Evolutionary conservation across 2,113 vertebrate genomes (phyloP).

Genomic region (Charadrius vociferus): DNA sequence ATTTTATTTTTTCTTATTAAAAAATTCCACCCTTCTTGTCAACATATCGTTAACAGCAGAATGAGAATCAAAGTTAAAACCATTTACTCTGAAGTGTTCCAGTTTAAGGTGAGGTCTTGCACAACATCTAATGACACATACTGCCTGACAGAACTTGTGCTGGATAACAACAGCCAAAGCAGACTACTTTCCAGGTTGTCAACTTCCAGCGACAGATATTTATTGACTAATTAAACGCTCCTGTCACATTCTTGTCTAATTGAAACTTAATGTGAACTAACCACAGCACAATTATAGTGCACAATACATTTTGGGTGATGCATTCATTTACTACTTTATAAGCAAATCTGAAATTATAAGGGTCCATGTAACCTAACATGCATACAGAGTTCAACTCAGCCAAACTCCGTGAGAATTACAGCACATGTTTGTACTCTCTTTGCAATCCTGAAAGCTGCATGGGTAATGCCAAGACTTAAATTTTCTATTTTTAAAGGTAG

Average conservation of each 20-base stretch:
- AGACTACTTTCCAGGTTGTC: slow-evolving; percentile 64
- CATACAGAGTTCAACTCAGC: background rate
- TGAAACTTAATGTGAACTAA: slow-evolving; percentile 71
- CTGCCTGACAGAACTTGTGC: slow-evolving; percentile 68
- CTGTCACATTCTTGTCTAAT: slow-evolving; percentile 73
- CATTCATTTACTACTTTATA: slow-evolving; percentile 44
- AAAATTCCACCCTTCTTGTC: slow-evolving; percentile 45
- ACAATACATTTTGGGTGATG: background rate
- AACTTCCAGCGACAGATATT: slow-evolving; percentile 51
- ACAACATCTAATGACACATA: slow-evolving; percentile 39
- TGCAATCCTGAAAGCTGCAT: background rate
- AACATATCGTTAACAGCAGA: slow-evolving; percentile 1
- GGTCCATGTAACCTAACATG: background rate
- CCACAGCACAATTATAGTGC: background rate
- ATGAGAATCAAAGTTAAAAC: slow-evolving; percentile 34
- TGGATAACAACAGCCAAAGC: slow-evolving; percentile 32
- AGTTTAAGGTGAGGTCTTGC: slow-evolving; percentile 46
- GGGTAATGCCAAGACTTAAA: background rate
- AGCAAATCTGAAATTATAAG: slow-evolving; percentile 41
- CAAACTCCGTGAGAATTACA: background rate
- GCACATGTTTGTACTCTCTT: background rate
- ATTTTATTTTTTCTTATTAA: slow-evolving; percentile 10
- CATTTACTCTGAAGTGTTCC: background rate
- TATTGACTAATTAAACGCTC: slow-evolving; percentile 66
- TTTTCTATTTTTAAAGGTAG: background rate